Conservation (phyloP, 2,797 vertebrate genomes). For the Champsocephalus esox region DNA sequence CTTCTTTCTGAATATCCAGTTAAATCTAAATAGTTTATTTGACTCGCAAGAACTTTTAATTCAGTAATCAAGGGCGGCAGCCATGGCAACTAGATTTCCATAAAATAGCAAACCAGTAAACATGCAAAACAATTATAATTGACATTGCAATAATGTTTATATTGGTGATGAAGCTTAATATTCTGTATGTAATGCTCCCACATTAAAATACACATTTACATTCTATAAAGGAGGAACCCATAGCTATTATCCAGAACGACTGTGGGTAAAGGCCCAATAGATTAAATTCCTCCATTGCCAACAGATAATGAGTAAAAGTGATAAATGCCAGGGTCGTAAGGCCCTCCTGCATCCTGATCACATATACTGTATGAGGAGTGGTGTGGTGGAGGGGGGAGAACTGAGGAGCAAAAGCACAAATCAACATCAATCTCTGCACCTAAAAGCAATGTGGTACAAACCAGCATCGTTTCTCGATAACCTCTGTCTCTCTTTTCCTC, state of each 20-base stretch:
- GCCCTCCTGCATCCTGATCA: slow-evolving; percentile 29
- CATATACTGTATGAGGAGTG: slow-evolving; percentile 17
- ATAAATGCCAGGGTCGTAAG: slow-evolving; percentile 20
- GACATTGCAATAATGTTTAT: not conserved
- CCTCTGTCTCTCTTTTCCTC: slow-evolving; percentile 44
- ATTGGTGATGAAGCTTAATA: not conserved
- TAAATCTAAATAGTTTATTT: not conserved
- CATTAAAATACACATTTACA: slow-evolving; percentile 26
- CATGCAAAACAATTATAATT: not conserved
- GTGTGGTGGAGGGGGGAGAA: slow-evolving; percentile 1
- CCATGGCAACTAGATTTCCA: not conserved
- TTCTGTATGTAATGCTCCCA: not conserved
- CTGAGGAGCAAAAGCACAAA: slow-evolving; percentile 31
- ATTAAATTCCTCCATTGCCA: slow-evolving; percentile 22
- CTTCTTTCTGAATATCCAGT: not conserved
- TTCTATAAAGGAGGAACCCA: slow-evolving; percentile 21
- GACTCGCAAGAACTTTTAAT: not conserved
- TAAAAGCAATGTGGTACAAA: slow-evolving; percentile 68
- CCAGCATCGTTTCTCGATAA: slow-evolving; percentile 45
- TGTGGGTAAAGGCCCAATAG: slow-evolving; percentile 16
- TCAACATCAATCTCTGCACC: slow-evolving; percentile 64
- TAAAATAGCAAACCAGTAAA: slow-evolving; percentile 4
- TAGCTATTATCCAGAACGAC: not conserved
- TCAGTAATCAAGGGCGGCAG: too few relatives aligned
- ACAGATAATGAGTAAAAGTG: slow-evolving; percentile 41